phyloP scores from a whole-genome alignment of 1,140 invertebrate species.

The Semibalanus balanoides region DNA sequence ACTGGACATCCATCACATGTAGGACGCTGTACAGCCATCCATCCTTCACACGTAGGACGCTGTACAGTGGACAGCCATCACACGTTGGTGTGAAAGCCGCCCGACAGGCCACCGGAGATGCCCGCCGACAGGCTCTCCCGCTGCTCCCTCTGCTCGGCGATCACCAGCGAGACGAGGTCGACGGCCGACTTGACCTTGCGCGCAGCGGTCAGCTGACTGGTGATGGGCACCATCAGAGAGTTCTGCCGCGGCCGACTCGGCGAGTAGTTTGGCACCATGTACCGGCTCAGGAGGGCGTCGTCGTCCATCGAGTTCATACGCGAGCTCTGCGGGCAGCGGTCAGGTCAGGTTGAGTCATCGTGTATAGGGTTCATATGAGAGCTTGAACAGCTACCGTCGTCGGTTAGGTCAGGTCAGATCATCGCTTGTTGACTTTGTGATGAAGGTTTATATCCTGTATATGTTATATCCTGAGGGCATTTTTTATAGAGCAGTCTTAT shows the following conservation, averaged over 20 bases:
- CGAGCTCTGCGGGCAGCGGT: not conserved
- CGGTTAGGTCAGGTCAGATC: too few species aligned
- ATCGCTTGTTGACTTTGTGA: too few species aligned
- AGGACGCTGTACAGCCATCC: too few species aligned
- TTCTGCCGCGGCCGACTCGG: slow-evolving; percentile 5
- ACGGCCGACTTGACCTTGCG: not conserved
- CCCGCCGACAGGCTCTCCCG: not conserved
- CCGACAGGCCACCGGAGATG: too few species aligned
- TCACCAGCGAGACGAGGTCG: not conserved
- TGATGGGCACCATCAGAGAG: slow-evolving; percentile 5
- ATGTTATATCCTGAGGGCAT: too few species aligned
- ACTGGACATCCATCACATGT: too few species aligned
- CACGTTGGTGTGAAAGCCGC: not conserved
- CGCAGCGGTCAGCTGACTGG: not conserved
- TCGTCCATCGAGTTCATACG: slow-evolving; percentile 4
- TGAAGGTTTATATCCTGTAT: too few species aligned
- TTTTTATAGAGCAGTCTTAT: too few species aligned
- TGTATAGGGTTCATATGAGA: too few species aligned
- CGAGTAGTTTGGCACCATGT: not conserved
- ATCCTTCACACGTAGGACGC: too few species aligned
- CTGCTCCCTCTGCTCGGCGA: not conserved
- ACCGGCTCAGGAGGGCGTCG: not conserved
- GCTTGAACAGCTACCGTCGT: too few species aligned
- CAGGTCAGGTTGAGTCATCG: too few species aligned
- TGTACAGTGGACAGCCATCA: not conserved